Percentiles rank a stretch among this genome's conserved stretches.
These are phyloP conservation scores for Calidris pugnax DNA, from an alignment of 2,113 vertebrate genomes.

Conservation along the genomic window DNA sequence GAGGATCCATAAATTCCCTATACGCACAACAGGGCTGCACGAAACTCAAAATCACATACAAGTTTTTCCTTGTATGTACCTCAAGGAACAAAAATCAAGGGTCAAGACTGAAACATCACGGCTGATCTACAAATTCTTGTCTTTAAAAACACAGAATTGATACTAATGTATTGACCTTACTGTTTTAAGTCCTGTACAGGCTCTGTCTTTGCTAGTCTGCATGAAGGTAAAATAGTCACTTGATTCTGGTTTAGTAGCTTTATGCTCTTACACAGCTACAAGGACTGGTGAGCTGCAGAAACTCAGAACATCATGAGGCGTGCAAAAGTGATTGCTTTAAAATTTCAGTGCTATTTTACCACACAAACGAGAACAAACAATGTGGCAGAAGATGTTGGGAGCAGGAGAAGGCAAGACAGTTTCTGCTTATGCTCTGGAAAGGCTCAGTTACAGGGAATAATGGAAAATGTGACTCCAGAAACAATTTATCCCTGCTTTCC, in stretches of 20 bases:
- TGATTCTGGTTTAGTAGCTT: neutral
- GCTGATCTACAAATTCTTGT: neutral
- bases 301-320: rapidly evolving
- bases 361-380: neutral
- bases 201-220: neutral
- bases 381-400: neutral
- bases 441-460: neutral
- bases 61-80: neutral
- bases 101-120: neutral
- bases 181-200: neutral
- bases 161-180: neutral
- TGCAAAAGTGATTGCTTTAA: neutral
- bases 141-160: neutral
- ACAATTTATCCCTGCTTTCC: neutral
- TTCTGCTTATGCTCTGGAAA: neutral
- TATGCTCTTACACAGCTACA: neutral
- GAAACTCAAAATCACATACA: neutral
- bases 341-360: neutral
- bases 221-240: neutral
- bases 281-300: neutral
- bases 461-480: neutral
- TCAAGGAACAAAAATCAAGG: neutral
- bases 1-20: neutral
- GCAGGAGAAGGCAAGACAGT: neutral
- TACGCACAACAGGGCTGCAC: rapidly evolving